phyloP scores from a whole-genome alignment of 2,113 vertebrate genomes.

The Hyperoodon ampullatus region DNA sequence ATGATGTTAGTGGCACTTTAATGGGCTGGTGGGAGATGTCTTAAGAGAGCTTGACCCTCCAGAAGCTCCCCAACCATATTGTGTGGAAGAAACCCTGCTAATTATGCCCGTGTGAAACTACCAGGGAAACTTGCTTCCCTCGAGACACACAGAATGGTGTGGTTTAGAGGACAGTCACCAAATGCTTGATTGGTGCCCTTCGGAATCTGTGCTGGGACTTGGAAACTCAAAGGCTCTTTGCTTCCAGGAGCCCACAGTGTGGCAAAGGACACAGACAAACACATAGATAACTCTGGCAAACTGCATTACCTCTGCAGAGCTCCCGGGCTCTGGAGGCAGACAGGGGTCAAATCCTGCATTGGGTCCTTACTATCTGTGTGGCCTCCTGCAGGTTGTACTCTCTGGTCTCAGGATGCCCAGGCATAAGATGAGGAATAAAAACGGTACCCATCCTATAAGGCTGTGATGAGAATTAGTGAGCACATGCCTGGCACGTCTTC shows the following conservation, averaged over 20 bases:
- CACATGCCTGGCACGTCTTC: not conserved
- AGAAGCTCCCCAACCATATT: not conserved
- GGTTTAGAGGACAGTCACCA: not conserved
- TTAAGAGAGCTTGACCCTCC: not conserved
- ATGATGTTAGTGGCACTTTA: not conserved
- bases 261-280: not conserved
- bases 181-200: not conserved
- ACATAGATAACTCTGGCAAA: not conserved
- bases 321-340: not conserved
- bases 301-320: not conserved
- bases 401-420: not conserved
- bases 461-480: not conserved
- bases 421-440: not conserved
- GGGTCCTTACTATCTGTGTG: not conserved
- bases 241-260: not conserved
- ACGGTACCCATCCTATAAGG: rapidly evolving
- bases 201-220: not conserved
- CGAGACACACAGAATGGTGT: rapidly evolving
- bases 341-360: not conserved
- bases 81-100: not conserved
- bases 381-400: not conserved
- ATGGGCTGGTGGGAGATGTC: not conserved
- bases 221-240: not conserved
- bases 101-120: not conserved
- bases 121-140: not conserved